Conservation (phyloP, 2,888 invertebrate genomes). For the Scaptomyza cyrtandrae region DNA sequence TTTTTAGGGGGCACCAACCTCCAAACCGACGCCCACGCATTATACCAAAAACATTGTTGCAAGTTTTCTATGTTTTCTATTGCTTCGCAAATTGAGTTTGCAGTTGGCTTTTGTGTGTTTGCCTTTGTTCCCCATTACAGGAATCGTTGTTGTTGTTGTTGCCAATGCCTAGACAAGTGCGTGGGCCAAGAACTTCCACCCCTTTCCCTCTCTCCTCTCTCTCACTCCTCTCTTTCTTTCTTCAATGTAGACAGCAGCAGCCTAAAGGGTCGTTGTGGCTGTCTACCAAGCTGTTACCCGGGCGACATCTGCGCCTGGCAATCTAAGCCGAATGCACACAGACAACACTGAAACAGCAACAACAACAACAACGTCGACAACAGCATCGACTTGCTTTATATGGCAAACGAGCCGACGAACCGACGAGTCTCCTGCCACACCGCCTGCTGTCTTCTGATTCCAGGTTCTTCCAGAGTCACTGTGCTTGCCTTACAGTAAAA, state of each 20-base stretch:
- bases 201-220: not conserved
- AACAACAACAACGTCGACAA: slow-evolving; percentile 1
- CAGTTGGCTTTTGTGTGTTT: slow-evolving; percentile 53
- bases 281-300: slow-evolving; percentile 23
- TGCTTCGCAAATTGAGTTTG: slow-evolving; percentile 65
- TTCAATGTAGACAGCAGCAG: slow-evolving; percentile 36
- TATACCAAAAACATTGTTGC: slow-evolving; percentile 39
- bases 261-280: slow-evolving; percentile 54
- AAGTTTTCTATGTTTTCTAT: slow-evolving; percentile 25
- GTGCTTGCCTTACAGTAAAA: slow-evolving; percentile 6
- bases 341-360: not conserved
- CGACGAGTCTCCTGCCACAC: not conserved
- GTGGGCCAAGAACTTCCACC: slow-evolving; percentile 50
- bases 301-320: slow-evolving; percentile 74
- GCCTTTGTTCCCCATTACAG: slow-evolving; percentile 22
- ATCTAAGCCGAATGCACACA: slow-evolving; percentile 52
- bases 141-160: not conserved
- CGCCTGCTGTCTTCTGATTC: slow-evolving; percentile 2
- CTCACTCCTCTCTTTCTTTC: not conserved
- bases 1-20: slow-evolving; percentile 1
- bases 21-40: slow-evolving; percentile 37
- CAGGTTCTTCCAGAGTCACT: slow-evolving; percentile 17
- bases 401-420: slow-evolving; percentile 69
- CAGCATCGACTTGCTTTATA: slow-evolving; percentile 57
- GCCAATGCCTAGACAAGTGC: slow-evolving; percentile 66